Base-by-base conservation (phyloP, 92 coral and sea anemone species). In the Umimayanthus kanabou region DNA sequence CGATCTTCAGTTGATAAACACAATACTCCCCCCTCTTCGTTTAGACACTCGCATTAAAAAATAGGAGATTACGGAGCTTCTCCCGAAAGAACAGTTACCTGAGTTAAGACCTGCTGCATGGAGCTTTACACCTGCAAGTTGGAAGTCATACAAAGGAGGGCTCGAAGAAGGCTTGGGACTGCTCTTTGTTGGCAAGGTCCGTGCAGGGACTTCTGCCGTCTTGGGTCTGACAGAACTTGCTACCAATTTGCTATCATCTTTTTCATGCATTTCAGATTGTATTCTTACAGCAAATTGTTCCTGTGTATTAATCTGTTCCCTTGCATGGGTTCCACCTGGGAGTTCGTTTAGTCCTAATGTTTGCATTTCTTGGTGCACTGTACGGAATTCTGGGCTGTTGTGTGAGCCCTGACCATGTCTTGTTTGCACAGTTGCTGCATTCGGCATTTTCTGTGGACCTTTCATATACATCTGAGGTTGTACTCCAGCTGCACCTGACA, bases 221-320 rank as follows among this genome's bases (percentile, higher is more conserved):
- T 15, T 30, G 2, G 65, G 16, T 18, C 28, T 28, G 2, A 28
- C 78, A 70, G 45, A 15, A 33, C 25, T 33, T 45, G 78, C 61
- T 39, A 45, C 25, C 67, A 70, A 10, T 69, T 83, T 83, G 20
- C 64, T 28, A 6, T 43, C 26, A 33, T 47, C 87, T 30, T 71
- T 40, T 75, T 75, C 79, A 66, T 64, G 57, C 85, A 65, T 4
- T 39, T 26, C 26, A 5, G 87, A 29, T 72, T 47, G 87, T 6
- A 42, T 2, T 23, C 47, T 83, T 8, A 55, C 11, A 39, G 65
- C n/a, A 11, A 39, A n/a, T 5, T 25, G 74, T 70, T 18, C 37
- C n/a, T 14, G 64, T 13, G 64, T 25, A n/a, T 83, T 25, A 43
- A 5, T 70, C 76, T 83, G 65, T 25, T 71, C 76, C 23, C 65